Evolutionary conservation across 2,797 vertebrate genomes (phyloP).

Genomic region (Acanthurus lineatus): DNA sequence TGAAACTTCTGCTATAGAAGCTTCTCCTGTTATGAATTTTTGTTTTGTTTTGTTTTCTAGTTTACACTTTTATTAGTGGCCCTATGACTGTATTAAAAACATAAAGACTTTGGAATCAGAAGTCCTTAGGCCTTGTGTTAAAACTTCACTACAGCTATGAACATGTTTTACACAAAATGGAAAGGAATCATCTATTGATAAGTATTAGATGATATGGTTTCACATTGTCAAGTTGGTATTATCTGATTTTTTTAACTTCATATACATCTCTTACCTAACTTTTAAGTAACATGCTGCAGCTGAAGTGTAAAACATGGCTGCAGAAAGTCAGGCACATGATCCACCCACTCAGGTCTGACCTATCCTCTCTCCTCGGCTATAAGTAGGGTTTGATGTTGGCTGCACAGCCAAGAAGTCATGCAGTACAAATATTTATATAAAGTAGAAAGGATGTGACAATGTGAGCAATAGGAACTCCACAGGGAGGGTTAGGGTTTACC

Average conservation of each 20-base stretch:
- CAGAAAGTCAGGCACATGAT: conserved; percentile 17
- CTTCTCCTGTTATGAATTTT: background rate
- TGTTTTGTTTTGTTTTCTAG: background rate
- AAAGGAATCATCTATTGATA: background rate
- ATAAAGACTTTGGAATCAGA: background rate
- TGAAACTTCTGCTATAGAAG: background rate
- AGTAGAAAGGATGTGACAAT: conserved; percentile 68
- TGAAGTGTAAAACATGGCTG: conserved; percentile 43
- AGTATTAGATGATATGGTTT: background rate
- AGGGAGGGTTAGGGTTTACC: conserved; percentile 56
- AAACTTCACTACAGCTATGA: background rate
- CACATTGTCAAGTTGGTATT: too few relatives aligned
- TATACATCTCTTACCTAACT: conserved; percentile 31
- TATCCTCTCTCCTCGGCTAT: conserved; percentile 33
- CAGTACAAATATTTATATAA: conserved; percentile 76
- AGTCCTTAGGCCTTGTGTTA: background rate
- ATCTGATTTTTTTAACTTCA: conserved; percentile 12
- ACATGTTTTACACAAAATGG: background rate
- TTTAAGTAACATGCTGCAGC: conserved; percentile 35
- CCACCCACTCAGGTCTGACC: conserved; percentile 38
- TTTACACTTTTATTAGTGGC: background rate
- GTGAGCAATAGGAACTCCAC: conserved; percentile 63
- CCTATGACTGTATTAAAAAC: background rate
- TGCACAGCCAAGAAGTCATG: conserved; percentile 52
- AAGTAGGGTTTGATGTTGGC: conserved; percentile 35